Base-by-base conservation (phyloP, 1,140 invertebrate species). In the Arion vulgaris region DNA sequence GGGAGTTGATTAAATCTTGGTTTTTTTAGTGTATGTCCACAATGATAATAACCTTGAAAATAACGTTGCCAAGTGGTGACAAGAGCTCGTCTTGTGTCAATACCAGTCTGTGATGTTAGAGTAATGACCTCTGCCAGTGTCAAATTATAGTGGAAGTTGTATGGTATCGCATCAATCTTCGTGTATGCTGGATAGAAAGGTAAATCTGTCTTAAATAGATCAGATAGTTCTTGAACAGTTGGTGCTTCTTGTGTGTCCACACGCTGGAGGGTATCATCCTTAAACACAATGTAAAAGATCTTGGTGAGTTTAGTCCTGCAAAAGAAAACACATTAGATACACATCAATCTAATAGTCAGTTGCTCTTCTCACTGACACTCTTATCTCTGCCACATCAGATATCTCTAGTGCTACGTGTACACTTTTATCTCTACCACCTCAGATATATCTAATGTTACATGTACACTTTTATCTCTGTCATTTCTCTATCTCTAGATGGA, bases 251-350 rank as follows among this genome's bases (percentile, higher is more conserved):
- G 19, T 32, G 74, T 28, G 1, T 36, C 7, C 11, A 62, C 32
- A 36, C 28, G 26, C 45, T 76, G 72, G n/a, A 49, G 17, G 32
- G 49, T n/a, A 36, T 41, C 73, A 71, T 76, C 62, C 13, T 75
- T 75, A 2, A 26, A 45, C 13, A 82, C 45, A 38, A 34, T 39
- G 74, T 82, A 82, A 34, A 49, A 69, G 28, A 82, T 23, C 41
- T 74, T 66, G 28, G 74, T 82, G 39, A 82, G 9, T 23, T 71
- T 38, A 9, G 74, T 82, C 34, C 81, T 82, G 74, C 9, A 74
- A 79, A 57, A 34, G 19, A 28, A 45, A n/a, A n/a, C n/a, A n/a
- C n/a, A n/a, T n/a, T n/a, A n/a, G n/a, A n/a, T n/a, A n/a, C n/a
- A n/a, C n/a, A 77, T 49, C 7, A n/a, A 73, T n/a, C n/a, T n/a